Evolutionary conservation across 2,888 invertebrate species (phyloP).

Genomic region (Belgica antarctica): DNA sequence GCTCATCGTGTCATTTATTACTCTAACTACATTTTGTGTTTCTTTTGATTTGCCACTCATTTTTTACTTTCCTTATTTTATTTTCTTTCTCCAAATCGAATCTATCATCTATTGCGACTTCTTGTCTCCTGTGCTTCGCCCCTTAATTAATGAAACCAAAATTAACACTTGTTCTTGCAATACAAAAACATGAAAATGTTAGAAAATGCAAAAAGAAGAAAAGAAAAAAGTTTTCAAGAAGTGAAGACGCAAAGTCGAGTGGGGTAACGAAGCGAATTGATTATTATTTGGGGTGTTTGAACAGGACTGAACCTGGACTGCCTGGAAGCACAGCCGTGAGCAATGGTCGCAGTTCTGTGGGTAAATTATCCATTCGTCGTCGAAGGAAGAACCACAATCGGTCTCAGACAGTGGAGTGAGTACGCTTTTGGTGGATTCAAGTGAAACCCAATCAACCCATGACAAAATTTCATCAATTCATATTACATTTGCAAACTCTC

Average conservation of each 20-base stretch:
- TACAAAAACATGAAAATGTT: no score
- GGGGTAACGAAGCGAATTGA: conserved; percentile 27
- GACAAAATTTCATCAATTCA: no score
- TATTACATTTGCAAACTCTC: no score
- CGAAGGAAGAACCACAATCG: conserved; percentile 47
- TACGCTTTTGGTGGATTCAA: conserved; percentile 43
- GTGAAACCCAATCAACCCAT: no score
- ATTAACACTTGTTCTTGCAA: no score
- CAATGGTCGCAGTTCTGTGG: conserved; percentile 45
- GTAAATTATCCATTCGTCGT: conserved; percentile 47
- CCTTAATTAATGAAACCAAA: not conserved
- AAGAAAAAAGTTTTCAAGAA: no score
- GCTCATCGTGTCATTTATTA: not conserved
- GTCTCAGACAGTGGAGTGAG: conserved; percentile 47
- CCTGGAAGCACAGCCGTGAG: conserved; percentile 43
- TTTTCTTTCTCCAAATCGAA: conserved; percentile 3
- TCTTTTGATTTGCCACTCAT: not conserved
- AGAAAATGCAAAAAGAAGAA: conserved; percentile 21
- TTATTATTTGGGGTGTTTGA: conserved; percentile 43
- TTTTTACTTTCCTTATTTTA: not conserved
- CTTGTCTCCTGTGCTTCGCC: conserved; percentile 14
- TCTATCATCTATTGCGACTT: not conserved
- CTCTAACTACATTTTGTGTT: not conserved
- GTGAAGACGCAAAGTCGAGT: conserved; percentile 17
- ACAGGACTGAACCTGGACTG: conserved; percentile 47